Evolutionary conservation across 2,888 invertebrate genomes (phyloP).

Genomic region (Ennomos quercinarius): DNA sequence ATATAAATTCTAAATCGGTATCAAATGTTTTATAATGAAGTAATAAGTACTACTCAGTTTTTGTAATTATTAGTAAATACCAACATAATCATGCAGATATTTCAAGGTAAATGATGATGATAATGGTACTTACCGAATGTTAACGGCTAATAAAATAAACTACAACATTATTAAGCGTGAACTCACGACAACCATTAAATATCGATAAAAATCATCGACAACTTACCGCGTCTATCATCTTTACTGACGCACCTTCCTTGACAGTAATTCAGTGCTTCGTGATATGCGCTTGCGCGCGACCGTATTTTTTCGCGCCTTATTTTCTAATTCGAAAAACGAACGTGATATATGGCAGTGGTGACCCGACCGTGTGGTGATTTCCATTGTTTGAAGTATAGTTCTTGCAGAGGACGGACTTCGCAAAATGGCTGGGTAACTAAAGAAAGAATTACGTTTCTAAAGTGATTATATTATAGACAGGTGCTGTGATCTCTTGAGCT

Average conservation of each 20-base stretch:
- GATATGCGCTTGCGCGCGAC: slow-evolving; percentile 75
- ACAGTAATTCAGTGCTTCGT: slow-evolving; percentile 73
- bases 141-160: slow-evolving; percentile 9
- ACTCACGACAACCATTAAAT: slow-evolving; percentile 20
- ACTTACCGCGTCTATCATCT: slow-evolving; percentile 40
- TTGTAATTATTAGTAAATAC: too few relatives aligned
- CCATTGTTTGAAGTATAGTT: slow-evolving; percentile 69
- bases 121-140: slow-evolving; percentile 1
- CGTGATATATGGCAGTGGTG: slow-evolving; percentile 80
- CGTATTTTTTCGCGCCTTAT: slow-evolving; percentile 58
- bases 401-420: slow-evolving; percentile 60
- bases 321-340: slow-evolving; percentile 54
- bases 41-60: too few relatives aligned
- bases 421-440: slow-evolving; percentile 72
- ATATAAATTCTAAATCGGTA: too few relatives aligned
- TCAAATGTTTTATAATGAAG: too few relatives aligned
- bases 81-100: neutral
- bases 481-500: slow-evolving; percentile 13
- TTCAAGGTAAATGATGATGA: slow-evolving; percentile 15
- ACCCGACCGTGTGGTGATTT: slow-evolving; percentile 74
- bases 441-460: neutral
- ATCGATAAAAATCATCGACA: slow-evolving; percentile 36
- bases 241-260: slow-evolving; percentile 63
- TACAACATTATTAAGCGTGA: neutral
- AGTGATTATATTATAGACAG: neutral